Base-by-base conservation (phyloP, 2,888 invertebrate species). In the Harmothoe impar region DNA sequence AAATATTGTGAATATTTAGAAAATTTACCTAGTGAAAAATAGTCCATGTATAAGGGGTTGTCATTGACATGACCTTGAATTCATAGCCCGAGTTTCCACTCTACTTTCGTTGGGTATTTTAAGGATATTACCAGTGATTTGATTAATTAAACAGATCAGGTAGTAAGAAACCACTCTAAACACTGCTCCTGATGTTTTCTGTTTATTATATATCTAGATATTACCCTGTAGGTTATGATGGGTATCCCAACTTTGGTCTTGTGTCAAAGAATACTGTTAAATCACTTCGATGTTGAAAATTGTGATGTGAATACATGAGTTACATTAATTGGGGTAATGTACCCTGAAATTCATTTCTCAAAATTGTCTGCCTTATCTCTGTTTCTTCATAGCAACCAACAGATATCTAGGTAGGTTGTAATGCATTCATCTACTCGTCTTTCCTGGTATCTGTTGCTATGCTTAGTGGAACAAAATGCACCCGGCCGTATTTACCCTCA, bases 371-470 rank as follows among this genome's bases (percentile, higher is more conserved):
- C 29, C 23, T 33, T 89, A 89, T 89, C 72, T 89, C 78, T 89
- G 33, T 81, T 54, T 81, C 77, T 89, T 89, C 54, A 52, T 78
- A 89, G 89, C 89, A 89, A 89, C 89, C 52, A 89, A 89, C 81
- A 89, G 52, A 51, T 25, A 54, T 81, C 86, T 86, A 86, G 86
- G 86, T 86, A 86, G 52, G 86, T 86, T 86, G 54, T 86, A 54
- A 86, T 86, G 54, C 31, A 20, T 84, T 12, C 23, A 33, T 86
- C 52, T 86, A 51, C 86, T 25, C 29, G 1, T 86, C 52, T 29
- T 86, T 52, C 52, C 29, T 54, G 54, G 23, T 86, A 86, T 86
- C 56, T 86, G 51, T 84, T 72, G 29, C 72, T 72, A 29, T 72
- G 72, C 72, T 72, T 72, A 72, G 72, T 72, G 20, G 25, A 23